Base-by-base conservation (phyloP, 2,888 invertebrate genomes). In the Congeria kusceri region DNA sequence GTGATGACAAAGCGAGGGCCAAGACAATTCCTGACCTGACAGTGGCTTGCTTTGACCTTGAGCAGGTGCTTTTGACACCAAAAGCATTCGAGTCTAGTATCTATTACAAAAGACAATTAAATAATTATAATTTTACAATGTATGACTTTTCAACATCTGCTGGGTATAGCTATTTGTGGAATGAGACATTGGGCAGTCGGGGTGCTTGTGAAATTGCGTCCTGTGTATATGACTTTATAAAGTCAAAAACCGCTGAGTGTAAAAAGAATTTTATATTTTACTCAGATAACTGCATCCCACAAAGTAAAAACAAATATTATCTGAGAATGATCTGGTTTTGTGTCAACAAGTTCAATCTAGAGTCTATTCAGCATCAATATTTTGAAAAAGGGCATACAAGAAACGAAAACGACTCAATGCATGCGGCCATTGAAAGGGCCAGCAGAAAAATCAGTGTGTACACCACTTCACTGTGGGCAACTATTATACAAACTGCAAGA, bases 351-450 rank as follows among this genome's bases (percentile, higher is more conserved):
- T 59, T 74, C 23, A 47, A 58, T 25, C 27, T 74, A 13, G 23
- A 44, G 29, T 69, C 39, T 11, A 56, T 79, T 9, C 20, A 28
- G 4, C 75, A 75, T n/a, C 68, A 68, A 58, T 75, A 75, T 20
- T 28, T 75, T 1, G 75, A 76, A 53, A 69, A 69, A 39, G 69
- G 75, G 7, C 75, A 76, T 29, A 65, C 72, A 3, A 65, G 59
- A 61, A 76, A 76, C 65, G 65, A 76, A 47, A 69, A 69, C 47
- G 76, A 77, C 29, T 65, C 77, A 0, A 62, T 77, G 7, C 77
- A 77, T 66, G 65, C 77, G 15, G 27, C 44, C 23, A 71, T 72
- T 27, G 77, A 77, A 57, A 53, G 39, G 27, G 67, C 72, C 25
- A 72, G 62, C 72, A 9, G 62, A 18, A 46, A 11, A 18, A 53